Evolutionary conservation across 2,113 vertebrate species (phyloP).

Genomic region (Colius striatus): DNA sequence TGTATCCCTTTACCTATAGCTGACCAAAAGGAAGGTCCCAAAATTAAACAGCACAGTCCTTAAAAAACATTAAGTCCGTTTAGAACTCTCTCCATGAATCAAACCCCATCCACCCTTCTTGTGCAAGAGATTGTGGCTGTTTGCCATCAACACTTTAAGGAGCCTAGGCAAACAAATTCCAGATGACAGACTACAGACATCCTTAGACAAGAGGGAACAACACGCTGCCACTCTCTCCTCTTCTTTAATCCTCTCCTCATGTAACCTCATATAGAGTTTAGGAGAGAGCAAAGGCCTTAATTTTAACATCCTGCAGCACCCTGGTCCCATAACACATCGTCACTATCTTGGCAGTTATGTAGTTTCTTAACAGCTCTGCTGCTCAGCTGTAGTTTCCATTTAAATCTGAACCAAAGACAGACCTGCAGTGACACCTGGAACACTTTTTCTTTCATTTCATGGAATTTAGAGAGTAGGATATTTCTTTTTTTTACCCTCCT

Average conservation of each 20-base stretch:
- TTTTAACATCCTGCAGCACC: neutral
- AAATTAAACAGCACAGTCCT: neutral
- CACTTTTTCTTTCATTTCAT: neutral
- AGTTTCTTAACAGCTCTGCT: neutral
- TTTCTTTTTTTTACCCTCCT: neutral
- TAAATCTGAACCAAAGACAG: neutral
- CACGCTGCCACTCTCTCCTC: no score
- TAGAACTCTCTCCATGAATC: neutral
- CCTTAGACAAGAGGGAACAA: neutral
- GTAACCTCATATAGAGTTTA: neutral
- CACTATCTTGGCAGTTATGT: neutral
- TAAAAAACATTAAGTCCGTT: neutral
- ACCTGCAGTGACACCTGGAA: neutral
- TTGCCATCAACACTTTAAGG: neutral
- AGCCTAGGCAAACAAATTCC: neutral
- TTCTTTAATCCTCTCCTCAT: neutral
- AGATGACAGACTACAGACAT: no score
- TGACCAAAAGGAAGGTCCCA: neutral
- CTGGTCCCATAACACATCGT: neutral
- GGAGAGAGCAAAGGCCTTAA: neutral
- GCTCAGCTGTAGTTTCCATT: neutral
- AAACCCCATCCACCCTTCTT: neutral
- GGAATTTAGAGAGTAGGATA: neutral
- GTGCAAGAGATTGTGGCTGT: neutral
- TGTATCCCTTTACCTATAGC: neutral